Base-by-base conservation (phyloP, 2,797 vertebrate genomes). In the Coreius guichenoti region DNA sequence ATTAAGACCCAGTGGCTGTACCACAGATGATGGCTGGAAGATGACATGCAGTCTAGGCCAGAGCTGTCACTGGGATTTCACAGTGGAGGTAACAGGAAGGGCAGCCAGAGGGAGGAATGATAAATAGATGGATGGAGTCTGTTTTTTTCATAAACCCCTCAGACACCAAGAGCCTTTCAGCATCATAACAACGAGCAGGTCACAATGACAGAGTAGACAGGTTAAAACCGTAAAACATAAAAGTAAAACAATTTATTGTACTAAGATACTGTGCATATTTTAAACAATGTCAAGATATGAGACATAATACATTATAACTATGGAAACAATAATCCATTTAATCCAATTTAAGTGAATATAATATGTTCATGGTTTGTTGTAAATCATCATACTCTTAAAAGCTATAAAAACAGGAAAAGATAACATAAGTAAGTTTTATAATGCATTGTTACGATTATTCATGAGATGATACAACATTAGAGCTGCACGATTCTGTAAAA, bases 21-120 rank as follows among this genome's bases (percentile, higher is more conserved):
- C 5, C 23, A n/a, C 45, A 31, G n/a, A 67, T 75, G 61, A 70
- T 8, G 4, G 16, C 75, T 73, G 54, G 17, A 83, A 17, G 36
- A 74, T 68, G 84, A 85, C 36, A 33, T 82, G 68, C 23, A 79
- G 78, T 63, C 33, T 54, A 51, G 33, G 36, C 74, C 31, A 29
- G 83, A 82, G 75, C 83, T 61, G 74, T 84, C 82, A 78, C 13
- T 26, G 26, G 33, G 63, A 8, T 78, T 69, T 58, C 73, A 84
- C 1, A 45, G n/a, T 12, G 51, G 65, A 70, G 65, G 58, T 73
- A 47, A 83, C 45, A 61, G 31, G 69, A 47, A 80, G 73, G 49
- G 21, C 49, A 81, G 82, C 61, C 83, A 70, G 36, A 68, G 73
- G 39, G 58, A 36, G 19, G 5, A 33, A 45, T 63, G 76, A 45